phyloP scores from a whole-genome alignment of 1,140 invertebrate species.

The Antheraea mylitta region DNA sequence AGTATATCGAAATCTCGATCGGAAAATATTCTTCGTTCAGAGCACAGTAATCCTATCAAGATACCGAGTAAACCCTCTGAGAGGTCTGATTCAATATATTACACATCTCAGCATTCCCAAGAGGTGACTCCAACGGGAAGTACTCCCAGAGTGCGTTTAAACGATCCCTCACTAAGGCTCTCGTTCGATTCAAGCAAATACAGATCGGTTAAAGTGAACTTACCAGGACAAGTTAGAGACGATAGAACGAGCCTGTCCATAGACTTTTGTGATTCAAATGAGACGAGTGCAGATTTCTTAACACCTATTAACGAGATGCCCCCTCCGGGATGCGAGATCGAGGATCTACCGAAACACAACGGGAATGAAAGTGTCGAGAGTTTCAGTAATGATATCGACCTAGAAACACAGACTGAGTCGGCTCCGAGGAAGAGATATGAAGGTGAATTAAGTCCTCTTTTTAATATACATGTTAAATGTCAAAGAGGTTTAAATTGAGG shows the following conservation, averaged over 20 bases:
- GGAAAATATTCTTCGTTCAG: slow-evolving; percentile 71
- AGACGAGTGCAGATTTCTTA: slow-evolving; percentile 75
- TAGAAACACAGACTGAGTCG: slow-evolving; percentile 69
- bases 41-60: slow-evolving; percentile 63
- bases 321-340: slow-evolving; percentile 66
- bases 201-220: slow-evolving; percentile 26
- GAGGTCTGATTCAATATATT: slow-evolving; percentile 75
- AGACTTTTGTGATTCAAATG: slow-evolving; percentile 75
- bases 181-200: slow-evolving; percentile 68
- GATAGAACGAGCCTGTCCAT: slow-evolving; percentile 71
- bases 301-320: slow-evolving; percentile 78
- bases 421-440: slow-evolving; percentile 56
- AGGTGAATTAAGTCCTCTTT: slow-evolving; percentile 36
- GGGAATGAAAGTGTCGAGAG: slow-evolving; percentile 66
- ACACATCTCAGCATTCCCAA: slow-evolving; percentile 70
- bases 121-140: slow-evolving; percentile 63
- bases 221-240: slow-evolving; percentile 45
- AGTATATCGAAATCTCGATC: slow-evolving; percentile 75
- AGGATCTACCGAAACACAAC: slow-evolving; percentile 64
- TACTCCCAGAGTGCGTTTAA: slow-evolving; percentile 49
- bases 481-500: no score
- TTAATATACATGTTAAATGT: not conserved
- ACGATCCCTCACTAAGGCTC: slow-evolving; percentile 63
- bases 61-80: slow-evolving; percentile 48
- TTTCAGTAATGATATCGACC: slow-evolving; percentile 64